phyloP scores from a whole-genome alignment of 2,888 invertebrate genomes.

The Callyntrura guangdongensis region DNA sequence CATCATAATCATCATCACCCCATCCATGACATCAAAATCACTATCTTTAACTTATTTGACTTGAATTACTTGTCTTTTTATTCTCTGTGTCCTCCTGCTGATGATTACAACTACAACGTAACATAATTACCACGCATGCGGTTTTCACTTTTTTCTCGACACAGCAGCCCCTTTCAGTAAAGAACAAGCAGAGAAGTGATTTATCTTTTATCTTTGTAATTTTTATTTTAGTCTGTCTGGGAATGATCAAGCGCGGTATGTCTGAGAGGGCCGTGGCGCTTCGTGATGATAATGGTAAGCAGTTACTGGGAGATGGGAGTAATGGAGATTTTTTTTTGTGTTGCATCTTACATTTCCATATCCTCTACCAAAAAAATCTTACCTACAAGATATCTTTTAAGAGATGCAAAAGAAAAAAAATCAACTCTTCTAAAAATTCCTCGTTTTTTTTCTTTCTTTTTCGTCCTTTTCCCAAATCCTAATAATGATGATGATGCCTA shows the following conservation, averaged over 20 bases:
- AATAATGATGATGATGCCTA: neutral
- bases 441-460: neutral
- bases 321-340: neutral
- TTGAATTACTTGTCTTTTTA: constrained; percentile 39
- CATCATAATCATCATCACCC: constrained; percentile 44
- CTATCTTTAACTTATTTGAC: constrained; percentile 58
- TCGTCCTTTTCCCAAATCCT: neutral
- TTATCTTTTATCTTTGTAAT: constrained; percentile 19
- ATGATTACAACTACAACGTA: constrained; percentile 23
- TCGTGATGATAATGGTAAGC: neutral
- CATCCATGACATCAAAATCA: constrained; percentile 69
- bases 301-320: neutral
- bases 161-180: neutral
- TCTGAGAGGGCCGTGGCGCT: neutral
- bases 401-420: too few relatives aligned
- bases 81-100: constrained; percentile 39
- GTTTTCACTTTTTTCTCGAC: constrained; percentile 68
- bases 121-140: constrained; percentile 9
- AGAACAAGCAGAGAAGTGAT: constrained; percentile 5
- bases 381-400: too few relatives aligned
- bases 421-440: neutral
- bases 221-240: neutral
- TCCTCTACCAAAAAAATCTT: neutral
- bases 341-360: neutral
- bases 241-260: neutral